These are phyloP conservation scores for Flexamia atlantica DNA, from an alignment of 2,888 invertebrate genomes.

Conservation along the genomic window DNA sequence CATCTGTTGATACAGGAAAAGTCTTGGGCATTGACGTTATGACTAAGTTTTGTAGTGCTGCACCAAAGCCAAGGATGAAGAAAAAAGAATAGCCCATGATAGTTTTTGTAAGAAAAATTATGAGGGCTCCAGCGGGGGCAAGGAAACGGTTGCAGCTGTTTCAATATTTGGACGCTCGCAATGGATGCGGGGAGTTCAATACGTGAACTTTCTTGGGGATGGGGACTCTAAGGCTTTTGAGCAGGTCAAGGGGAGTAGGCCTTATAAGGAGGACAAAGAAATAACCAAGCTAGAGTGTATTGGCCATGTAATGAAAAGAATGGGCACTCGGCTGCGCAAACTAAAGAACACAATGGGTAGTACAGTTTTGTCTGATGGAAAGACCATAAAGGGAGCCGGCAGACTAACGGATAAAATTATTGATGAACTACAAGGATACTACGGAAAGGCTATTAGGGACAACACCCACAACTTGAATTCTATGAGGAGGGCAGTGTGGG, in stretches of 20 bases:
- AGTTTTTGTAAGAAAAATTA: slow-evolving; percentile 59
- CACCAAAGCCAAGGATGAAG: slow-evolving; percentile 16
- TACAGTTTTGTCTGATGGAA: slow-evolving; percentile 55
- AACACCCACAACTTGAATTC: background rate
- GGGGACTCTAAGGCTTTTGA: slow-evolving; percentile 47
- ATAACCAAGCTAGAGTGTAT: slow-evolving; percentile 52
- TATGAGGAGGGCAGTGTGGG: background rate
- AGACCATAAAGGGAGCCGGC: slow-evolving; percentile 66
- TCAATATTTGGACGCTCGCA: slow-evolving; percentile 58
- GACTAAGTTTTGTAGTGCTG: slow-evolving; percentile 35
- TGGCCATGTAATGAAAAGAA: slow-evolving; percentile 48
- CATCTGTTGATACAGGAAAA: background rate
- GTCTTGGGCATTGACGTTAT: slow-evolving; percentile 28
- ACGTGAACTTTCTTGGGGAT: slow-evolving; percentile 35
- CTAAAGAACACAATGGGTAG: background rate
- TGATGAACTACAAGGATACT: slow-evolving; percentile 68
- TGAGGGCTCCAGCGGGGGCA: slow-evolving; percentile 30
- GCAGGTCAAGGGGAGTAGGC: slow-evolving; percentile 14
- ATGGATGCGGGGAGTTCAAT: slow-evolving; percentile 3
- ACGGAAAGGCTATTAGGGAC: slow-evolving; percentile 64
- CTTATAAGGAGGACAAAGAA: slow-evolving; percentile 56
- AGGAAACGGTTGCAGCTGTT: slow-evolving; percentile 43
- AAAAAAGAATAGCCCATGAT: slow-evolving; percentile 24
- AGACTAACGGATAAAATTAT: slow-evolving; percentile 69
- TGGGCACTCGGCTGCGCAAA: slow-evolving; percentile 64